Conservation (phyloP, 2,888 invertebrate genomes). For the Cepaea hortensis region DNA sequence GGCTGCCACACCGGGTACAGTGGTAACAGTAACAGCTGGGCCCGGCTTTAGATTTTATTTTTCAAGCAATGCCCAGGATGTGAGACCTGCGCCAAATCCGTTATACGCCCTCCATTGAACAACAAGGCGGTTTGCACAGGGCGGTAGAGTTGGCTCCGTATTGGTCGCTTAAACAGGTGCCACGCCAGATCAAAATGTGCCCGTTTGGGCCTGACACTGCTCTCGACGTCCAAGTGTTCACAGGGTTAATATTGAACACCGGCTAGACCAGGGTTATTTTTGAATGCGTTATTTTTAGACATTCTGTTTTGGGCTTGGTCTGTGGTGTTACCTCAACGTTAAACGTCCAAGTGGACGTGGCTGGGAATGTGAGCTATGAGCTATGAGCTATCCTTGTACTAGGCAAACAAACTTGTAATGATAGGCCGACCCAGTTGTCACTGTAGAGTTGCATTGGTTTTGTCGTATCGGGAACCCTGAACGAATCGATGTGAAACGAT, state of each 20-base stretch:
- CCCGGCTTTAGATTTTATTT: neutral
- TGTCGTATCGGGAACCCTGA: too few species aligned
- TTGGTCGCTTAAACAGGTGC: slow-evolving; percentile 6
- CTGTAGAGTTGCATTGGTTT: too few species aligned
- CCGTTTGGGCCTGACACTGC: neutral
- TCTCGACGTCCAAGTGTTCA: neutral
- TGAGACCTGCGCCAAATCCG: neutral
- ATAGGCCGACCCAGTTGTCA: too few species aligned
- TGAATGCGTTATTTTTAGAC: slow-evolving; percentile 8
- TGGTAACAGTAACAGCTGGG: neutral
- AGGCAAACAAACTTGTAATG: too few species aligned
- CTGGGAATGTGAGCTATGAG: neutral
- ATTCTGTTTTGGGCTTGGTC: neutral
- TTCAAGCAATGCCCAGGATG: neutral
- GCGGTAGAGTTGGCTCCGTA: slow-evolving; percentile 11
- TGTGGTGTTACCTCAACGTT: neutral
- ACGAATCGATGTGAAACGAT: too few species aligned
- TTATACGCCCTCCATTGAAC: neutral
- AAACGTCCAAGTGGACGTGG: neutral
- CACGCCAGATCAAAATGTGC: neutral
- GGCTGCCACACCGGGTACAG: neutral
- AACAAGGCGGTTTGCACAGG: neutral
- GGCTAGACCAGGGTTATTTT: slow-evolving; percentile 18
- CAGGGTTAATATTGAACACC: slow-evolving; percentile 16
- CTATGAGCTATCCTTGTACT: too few species aligned